Evolutionary conservation across 2,888 invertebrate species (phyloP), one percentile per base, ranked within the genome.

Genomic region (Drosophila paramelanica): DNA sequence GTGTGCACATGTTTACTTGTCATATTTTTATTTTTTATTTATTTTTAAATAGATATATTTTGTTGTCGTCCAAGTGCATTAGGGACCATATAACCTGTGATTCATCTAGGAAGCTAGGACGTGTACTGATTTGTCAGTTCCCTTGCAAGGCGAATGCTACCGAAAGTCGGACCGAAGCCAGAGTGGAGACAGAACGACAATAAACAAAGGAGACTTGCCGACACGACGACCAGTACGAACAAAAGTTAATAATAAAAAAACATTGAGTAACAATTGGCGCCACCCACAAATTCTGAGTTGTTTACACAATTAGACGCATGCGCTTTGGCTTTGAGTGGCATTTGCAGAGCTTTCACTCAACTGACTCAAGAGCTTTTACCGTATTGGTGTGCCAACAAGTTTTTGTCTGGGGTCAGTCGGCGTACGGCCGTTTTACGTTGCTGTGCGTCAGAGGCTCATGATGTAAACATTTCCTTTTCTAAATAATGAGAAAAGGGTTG

Each of bases 281-380:
- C 83, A 83, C 83, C 83, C 83, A 86, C 83, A 82, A 71, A 67
- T 47, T 45, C 45, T 64, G 83, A 81, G 70, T n/a, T 8, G 5
- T 57, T 58, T 47, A 25, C 17, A 45, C 43, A 8, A 47, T 50
- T 41, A 7, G 42, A 25, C 80, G 74, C 88, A 71, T 75, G 80
- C 83, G 86, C 72, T 10, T 3, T 47, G 10, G 10, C n/a, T 36
- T 61, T 62, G 79, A 72, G 61, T 67, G 36, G 0, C 0, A 45
- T 46, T 42, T 1, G 2, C 0, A 0, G 13, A 70, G 75, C 74
- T 75, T 75, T 75, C 41, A 70, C 75, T 74, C 62, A 64, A 39
- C 11, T 23, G 14, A 14, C 5, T 14, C 2, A 7, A 17, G 11
- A 78, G 76, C 78, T 80, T 72, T 67, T 8, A 58, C 66, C 66